phyloP scores from a whole-genome alignment of 1,140 invertebrate genomes.

The Dreissena polymorpha region DNA sequence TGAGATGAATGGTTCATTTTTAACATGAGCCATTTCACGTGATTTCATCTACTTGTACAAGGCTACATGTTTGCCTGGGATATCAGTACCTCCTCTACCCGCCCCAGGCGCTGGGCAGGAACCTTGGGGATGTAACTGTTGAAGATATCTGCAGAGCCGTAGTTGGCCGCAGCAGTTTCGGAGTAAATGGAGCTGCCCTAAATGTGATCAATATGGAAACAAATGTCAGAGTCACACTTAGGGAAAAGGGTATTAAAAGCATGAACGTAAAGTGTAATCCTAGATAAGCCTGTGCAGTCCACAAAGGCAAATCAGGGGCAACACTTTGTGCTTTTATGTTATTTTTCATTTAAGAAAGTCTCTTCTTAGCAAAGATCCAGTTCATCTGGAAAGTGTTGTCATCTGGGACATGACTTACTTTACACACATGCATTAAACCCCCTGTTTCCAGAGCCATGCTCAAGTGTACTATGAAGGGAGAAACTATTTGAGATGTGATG shows the following conservation, averaged over 20 bases:
- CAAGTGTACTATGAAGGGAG: no score
- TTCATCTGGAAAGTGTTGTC: no score
- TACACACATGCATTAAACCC: no score
- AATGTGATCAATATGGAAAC: conserved; percentile 27
- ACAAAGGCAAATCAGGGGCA: no score
- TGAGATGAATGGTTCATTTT: no score
- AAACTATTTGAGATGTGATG: no score
- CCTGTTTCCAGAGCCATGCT: no score
- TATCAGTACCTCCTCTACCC: conserved; percentile 77
- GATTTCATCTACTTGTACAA: no score
- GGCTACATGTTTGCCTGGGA: neutral
- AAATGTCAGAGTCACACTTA: neutral
- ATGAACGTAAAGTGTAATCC: neutral
- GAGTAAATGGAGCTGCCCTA: conserved; percentile 79
- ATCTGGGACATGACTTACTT: no score
- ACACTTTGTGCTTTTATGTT: neutral
- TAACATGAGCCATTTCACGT: no score
- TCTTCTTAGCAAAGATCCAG: no score
- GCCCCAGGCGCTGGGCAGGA: conserved; percentile 79
- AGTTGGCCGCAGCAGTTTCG: conserved; percentile 81
- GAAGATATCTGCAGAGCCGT: conserved; percentile 77
- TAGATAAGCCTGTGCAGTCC: neutral
- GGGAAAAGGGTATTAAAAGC: neutral
- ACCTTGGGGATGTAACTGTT: conserved; percentile 66
- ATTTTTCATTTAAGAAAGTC: neutral